Evolutionary conservation across 2,888 invertebrate species (phyloP), one percentile per base, ranked within the genome.

Genomic region (Desoria tigrina): DNA sequence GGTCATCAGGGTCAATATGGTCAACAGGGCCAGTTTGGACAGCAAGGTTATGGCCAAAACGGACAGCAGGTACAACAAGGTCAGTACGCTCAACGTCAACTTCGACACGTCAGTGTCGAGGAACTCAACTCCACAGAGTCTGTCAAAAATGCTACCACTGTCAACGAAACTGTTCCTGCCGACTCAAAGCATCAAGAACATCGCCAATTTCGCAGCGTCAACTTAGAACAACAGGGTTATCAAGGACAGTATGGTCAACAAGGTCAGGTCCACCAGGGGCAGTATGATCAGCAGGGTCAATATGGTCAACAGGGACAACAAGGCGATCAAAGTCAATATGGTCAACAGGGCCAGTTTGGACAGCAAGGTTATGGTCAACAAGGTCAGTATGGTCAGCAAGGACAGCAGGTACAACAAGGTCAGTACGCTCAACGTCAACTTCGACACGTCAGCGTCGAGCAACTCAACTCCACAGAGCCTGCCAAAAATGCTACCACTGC

Each of bases 291-390:
- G 4, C 45, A 45, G 16, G 21, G 4, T 45, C 45, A 45, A n/a
- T 6, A n/a, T 9, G 6, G 21, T 45, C n/a, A 45, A 6, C 45
- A 45, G n/a, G 16, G 7, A 4, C 45, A 45, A 45, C 45, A 45
- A 21, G 45, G 45, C 16, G 6, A 45, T 21, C 7, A 45, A 6
- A 45, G 16, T 16, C 45, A 45, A 21, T n/a, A 45, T 6, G 45
- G 7, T 6, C n/a, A 16, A 9, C 45, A 16, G n/a, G 32, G 6
- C 32, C 45, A 45, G 45, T n/a, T 9, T 6, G 18, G 21, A 9
- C 45, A 16, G 4, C 45, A 45, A 45, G 45, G 45, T 45, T n/a
- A n/a, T n/a, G n/a, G n/a, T n/a, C 45, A 45, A 45, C 45, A 45
- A 45, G 45, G n/a, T 18, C 16, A 45, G 6, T n/a, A n/a, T n/a